phyloP scores from a whole-genome alignment of 1,140 invertebrate species.

The Ctenoplectra terminalis region DNA sequence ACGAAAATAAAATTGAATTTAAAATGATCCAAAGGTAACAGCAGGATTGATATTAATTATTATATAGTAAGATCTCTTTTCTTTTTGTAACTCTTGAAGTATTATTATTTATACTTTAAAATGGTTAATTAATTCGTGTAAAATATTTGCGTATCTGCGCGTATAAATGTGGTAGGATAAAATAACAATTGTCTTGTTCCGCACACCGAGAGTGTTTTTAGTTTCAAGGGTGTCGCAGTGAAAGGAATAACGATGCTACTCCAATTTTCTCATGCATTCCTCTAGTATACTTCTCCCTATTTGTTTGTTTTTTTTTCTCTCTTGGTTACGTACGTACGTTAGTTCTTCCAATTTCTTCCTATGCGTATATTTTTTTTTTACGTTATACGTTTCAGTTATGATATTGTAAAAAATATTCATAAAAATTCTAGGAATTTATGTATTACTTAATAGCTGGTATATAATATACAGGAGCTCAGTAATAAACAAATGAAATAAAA shows the following conservation, averaged over 20 bases:
- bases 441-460: no score
- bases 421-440: no score
- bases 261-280: slow-evolving; percentile 29
- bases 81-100: no score
- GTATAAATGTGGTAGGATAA: neutral
- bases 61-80: no score
- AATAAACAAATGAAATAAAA: no score
- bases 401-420: no score
- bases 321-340: neutral
- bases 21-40: no score
- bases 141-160: neutral
- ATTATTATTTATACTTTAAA: neutral
- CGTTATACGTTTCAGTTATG: neutral
- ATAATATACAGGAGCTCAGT: no score
- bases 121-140: neutral
- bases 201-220: neutral
- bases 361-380: no score
- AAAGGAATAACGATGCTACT: slow-evolving; percentile 35
- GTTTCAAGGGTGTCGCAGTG: slow-evolving; percentile 15
- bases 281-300: slow-evolving; percentile 22
- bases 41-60: no score
- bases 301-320: neutral
- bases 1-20: no score
- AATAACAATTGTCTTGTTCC: neutral
- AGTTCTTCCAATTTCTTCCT: neutral